Base-by-base conservation (phyloP, 1,140 invertebrate genomes). In the Drosophila rhopaloa region DNA sequence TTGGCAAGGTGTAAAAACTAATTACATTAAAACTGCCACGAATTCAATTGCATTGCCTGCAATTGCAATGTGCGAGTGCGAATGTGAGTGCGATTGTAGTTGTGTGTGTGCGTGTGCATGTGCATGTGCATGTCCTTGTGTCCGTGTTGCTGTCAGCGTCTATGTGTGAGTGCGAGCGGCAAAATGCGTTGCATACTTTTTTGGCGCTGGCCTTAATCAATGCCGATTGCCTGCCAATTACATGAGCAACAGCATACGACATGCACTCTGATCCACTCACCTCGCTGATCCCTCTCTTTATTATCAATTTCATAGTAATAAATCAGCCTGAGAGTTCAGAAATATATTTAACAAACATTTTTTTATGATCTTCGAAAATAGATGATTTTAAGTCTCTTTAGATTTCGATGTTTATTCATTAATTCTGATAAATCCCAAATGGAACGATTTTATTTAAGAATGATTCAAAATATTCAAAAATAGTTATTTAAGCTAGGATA, bases 1-100 rank as follows among this genome's bases (percentile, higher is more conserved):
- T 72, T 73, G 68, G 83, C 79, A 89, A 86, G 83, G 83, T 86
- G 83, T 86, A 83, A 86, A 86, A 86, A 86, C 83, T 88, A 86
- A 86, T 86, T 86, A 86, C 84, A 86, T 86, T 86, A 86, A 86
- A 86, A 86, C 84, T 88, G 83, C 83, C 83, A 86, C 83, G 84
- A 86, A 88, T 86, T 86, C 83, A 89, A 86, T 86, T 89, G 83
- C 79, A 89, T 79, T 79, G 84, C 63, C 57, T 76, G 77, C 60
- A 61, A 63, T 41, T 75, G 61, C 50, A 38, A 53, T 63, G 40
- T 50, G 55, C 50, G 40, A 58, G 24, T 67, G 27, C 10, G 38
- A 44, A 13, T 67, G 35, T 7, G 35, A 4, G 5, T 35, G 27
- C 47, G 27, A 9, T 7, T 32, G 29, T 32, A 1, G 0, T 1